These are phyloP conservation scores for Hypotaenidia philippensis DNA, from an alignment of 2,797 vertebrate genomes.

Conservation along the genomic window DNA sequence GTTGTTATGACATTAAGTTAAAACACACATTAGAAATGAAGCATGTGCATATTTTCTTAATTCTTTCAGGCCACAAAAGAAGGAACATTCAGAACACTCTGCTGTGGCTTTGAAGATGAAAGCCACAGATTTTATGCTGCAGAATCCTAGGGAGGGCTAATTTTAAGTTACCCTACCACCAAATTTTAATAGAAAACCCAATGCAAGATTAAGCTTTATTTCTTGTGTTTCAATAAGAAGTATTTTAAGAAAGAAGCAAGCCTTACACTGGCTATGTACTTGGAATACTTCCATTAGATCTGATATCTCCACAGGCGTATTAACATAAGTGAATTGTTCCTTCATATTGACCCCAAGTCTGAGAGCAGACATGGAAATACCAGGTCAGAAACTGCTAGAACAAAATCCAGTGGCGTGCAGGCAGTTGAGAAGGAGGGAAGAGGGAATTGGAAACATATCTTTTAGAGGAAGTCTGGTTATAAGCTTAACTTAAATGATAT, in stretches of 20 bases:
- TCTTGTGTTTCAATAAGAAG: background rate
- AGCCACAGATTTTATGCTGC: background rate
- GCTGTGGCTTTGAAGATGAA: constrained; percentile 18
- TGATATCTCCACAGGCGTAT: background rate
- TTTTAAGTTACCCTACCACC: background rate
- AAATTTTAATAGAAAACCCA: constrained; percentile 9
- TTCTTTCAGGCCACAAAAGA: constrained; percentile 17
- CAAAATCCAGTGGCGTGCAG: background rate
- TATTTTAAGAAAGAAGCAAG: background rate
- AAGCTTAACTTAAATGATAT: background rate
- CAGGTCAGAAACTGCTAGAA: background rate
- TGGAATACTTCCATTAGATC: background rate
- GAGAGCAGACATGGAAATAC: background rate
- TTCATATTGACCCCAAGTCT: background rate
- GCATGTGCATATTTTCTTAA: background rate
- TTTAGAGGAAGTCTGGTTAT: background rate
- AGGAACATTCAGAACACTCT: background rate
- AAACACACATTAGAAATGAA: constrained; percentile 24
- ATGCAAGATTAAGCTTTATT: background rate
- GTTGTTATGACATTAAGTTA: background rate
- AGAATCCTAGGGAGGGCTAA: background rate
- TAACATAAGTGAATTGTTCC: background rate
- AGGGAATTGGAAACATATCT: background rate
- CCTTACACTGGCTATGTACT: background rate
- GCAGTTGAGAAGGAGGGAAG: background rate